Conservation (phyloP, 1,140 invertebrate species). For the Formica selysi region DNA sequence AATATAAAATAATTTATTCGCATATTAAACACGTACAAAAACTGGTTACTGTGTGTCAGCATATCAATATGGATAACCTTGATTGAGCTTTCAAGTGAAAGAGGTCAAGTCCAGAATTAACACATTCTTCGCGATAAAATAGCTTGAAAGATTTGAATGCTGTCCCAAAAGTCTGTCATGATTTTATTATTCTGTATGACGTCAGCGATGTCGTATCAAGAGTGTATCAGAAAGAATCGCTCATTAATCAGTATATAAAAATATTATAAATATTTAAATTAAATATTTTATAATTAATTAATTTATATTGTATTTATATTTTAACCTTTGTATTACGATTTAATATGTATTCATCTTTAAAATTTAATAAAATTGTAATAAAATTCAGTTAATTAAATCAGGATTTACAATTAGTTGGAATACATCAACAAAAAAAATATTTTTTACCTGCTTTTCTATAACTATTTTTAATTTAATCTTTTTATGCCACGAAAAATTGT, state of each 20-base stretch:
- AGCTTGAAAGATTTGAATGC: conserved; percentile 18
- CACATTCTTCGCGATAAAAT: background rate
- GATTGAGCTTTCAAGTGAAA: conserved; percentile 43
- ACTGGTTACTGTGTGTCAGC: background rate
- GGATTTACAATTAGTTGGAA: background rate
- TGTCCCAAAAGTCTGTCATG: conserved; percentile 1
- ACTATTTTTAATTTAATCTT: too few species aligned
- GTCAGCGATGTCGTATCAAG: background rate
- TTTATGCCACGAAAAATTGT: too few species aligned
- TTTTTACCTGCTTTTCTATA: too few species aligned
- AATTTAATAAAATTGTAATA: background rate
- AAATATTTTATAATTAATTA: background rate
- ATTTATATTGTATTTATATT: background rate
- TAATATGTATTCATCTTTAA: background rate
- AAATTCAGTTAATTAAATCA: background rate
- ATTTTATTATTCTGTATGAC: background rate
- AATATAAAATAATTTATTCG: background rate
- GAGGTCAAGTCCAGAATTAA: conserved; percentile 56
- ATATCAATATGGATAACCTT: background rate
- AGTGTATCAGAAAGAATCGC: background rate
- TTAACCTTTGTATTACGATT: background rate
- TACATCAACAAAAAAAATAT: background rate
- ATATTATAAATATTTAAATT: background rate
- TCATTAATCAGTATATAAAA: background rate
- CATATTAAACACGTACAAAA: background rate